These are phyloP conservation scores for Eupristina koningsbergeri DNA, from an alignment of 1,140 invertebrate genomes.

Conservation along the genomic window DNA sequence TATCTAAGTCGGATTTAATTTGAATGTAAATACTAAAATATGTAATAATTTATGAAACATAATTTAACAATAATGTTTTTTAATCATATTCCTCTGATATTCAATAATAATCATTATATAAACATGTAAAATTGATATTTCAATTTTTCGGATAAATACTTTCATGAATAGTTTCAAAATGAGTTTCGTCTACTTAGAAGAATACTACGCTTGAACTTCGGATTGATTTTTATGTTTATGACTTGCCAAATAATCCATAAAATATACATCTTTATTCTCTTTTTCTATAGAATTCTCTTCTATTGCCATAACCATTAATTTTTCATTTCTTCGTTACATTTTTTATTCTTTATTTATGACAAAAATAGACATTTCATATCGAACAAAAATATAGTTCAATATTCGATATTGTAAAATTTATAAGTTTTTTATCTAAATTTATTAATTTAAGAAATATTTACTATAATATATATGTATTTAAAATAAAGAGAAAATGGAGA, in stretches of 20 bases:
- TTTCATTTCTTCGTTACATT: neutral
- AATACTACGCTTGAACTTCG: neutral
- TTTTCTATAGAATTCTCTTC: neutral
- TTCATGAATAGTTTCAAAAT: neutral
- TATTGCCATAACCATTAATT: neutral
- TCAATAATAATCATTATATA: neutral
- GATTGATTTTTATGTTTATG: slow-evolving; percentile 51
- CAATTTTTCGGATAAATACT: neutral
- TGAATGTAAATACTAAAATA: no score
- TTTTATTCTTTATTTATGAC: neutral
- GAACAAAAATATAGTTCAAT: neutral
- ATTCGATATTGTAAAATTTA: neutral
- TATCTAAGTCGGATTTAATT: no score
- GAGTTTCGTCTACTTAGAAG: slow-evolving; percentile 3
- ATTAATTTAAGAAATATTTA: neutral
- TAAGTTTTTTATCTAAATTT: neutral
- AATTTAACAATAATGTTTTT: no score
- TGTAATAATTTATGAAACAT: no score
- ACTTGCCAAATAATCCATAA: slow-evolving; percentile 44
- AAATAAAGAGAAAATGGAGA: no score
- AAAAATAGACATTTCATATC: neutral
- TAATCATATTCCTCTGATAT: neutral
- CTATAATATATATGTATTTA: no score
- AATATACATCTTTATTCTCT: slow-evolving; percentile 27
- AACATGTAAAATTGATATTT: neutral